Evolutionary conservation across 2,797 vertebrate species (phyloP), one percentile per base, ranked within the genome.

Genomic region (Ispidina lecontei): DNA sequence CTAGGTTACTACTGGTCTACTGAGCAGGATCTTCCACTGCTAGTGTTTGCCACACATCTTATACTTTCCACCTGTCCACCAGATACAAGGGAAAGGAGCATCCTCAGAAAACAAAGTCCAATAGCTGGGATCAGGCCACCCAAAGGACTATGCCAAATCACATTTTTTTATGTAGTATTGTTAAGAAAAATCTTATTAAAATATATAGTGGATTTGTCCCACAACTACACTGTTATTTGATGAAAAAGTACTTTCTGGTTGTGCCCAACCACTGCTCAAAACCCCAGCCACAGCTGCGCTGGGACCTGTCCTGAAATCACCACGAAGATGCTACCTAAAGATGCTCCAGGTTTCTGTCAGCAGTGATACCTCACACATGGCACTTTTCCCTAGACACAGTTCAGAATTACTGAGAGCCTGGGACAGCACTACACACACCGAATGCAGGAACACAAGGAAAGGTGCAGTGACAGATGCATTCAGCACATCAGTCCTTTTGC

Each of bases 361-460:
- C 55, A 63, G 28, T 44, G 39, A 55, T 69, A 58, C 39, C 62
- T 74, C 0, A 7, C 67, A 87, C 20, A 19, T 7, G 67, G 75
- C 9, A 12, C 54, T 88, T 52, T 33, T 37, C 51, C 76, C 63
- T 51, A 81, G 31, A 69, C 86, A 88, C 15, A 52, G 35, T 33
- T 20, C n/a, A 37, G 62, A 73, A 35, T 44, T 82, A 78, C 4
- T 62, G 29, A 65, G 68, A 12, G 8, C 35, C 25, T 56, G 31
- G 15, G 46, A 79, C 51, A 20, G 37, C 25, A 44, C 19, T 41
- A 71, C 33, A 39, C 26, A 73, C 68, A 80, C 46, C 19, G 17
- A 68, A 78, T 64, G 78, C 33, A 75, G 7, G 35, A 55, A 54
- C 52, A 58, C 68, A 84, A 94, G 31, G 44, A 76, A 63, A 73